Evolutionary conservation across 2,113 vertebrate species (phyloP), one percentile per base, ranked within the genome.

Genomic region (Lipotes vexillifer): DNA sequence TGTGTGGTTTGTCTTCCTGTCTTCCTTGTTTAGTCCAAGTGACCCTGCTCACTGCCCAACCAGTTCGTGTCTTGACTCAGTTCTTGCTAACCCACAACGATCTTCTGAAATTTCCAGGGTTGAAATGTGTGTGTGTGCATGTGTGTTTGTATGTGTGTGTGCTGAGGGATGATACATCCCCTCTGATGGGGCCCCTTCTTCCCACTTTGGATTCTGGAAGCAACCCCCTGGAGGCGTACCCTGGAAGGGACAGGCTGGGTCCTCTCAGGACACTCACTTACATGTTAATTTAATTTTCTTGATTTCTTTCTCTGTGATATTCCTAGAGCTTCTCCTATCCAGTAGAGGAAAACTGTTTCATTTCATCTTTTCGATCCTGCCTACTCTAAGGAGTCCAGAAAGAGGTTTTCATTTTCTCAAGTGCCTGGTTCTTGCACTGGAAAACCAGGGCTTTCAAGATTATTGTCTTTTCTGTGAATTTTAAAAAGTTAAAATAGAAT

Each of bases 401-500:
- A 96, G 61, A 66, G 46, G 49, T 46, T 44, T 74, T 93, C 23
- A 61, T 94, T 88, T 96, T 65, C 90, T 80, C 78, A 84, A 72
- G 59, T 41, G 52, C 52, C 33, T 69, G 27, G 20, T 52, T 81
- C 41, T 81, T 61, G 15, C 4, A 12, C 36, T 46, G 49, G 36
- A 92, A 93, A 92, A 81, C 44, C 44, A 71, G 38, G 15, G 36
- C 69, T 74, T 71, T 94, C 49, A 71, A 81, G 65, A 69, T 81
- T 75, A 65, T 49, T 71, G 3, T 92, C 44, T 75, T 84, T 38
- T 63, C 63, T 92, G 84, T 85, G 88, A 93, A 94, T 94, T 94
- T 65, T 68, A 95, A 86, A 90, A 88, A 49, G 49, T 75, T 82
- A 80, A 69, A 84, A 65, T 93, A 96, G 69, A 94, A 93, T 80